Evolutionary conservation across 2,797 vertebrate species (phyloP).

Genomic region (Jordanella pulchra): DNA sequence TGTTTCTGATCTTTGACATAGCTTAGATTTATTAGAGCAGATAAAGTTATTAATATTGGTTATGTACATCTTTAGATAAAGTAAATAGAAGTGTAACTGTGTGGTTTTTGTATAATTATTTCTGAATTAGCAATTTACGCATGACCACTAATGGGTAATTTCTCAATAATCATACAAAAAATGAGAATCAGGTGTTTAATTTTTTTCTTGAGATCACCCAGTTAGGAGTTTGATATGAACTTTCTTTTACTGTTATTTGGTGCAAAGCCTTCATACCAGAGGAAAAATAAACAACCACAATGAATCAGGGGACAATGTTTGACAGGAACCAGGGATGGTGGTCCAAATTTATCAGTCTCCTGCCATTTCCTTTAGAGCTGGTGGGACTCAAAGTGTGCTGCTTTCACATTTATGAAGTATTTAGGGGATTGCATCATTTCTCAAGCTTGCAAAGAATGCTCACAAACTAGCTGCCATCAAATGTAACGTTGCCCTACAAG

Average conservation of each 20-base stretch:
- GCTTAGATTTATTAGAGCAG: no score
- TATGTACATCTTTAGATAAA: no score
- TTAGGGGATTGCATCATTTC: conserved; percentile 63
- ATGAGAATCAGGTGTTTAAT: background rate
- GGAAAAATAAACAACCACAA: conserved; percentile 20
- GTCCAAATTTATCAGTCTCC: conserved; percentile 44
- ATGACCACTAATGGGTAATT: background rate
- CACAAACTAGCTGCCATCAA: conserved; percentile 44
- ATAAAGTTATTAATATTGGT: no score
- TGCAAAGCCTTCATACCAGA: background rate
- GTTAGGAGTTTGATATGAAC: background rate
- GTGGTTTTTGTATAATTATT: background rate
- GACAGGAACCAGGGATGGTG: conserved; percentile 32
- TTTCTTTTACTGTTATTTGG: background rate
- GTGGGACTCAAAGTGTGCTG: conserved; percentile 38
- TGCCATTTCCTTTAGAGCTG: conserved; percentile 34
- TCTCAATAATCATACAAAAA: background rate
- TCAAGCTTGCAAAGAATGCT: conserved; percentile 66
- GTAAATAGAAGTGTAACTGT: no score
- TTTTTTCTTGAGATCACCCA: conserved; percentile 1
- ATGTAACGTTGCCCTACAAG: conserved; percentile 79
- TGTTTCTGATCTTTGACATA: no score
- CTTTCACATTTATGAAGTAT: conserved; percentile 60
- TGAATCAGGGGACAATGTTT: conserved; percentile 15
- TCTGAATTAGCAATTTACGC: background rate